Conservation (phyloP, 2,888 invertebrate genomes). For the Chorisops tibialis region DNA sequence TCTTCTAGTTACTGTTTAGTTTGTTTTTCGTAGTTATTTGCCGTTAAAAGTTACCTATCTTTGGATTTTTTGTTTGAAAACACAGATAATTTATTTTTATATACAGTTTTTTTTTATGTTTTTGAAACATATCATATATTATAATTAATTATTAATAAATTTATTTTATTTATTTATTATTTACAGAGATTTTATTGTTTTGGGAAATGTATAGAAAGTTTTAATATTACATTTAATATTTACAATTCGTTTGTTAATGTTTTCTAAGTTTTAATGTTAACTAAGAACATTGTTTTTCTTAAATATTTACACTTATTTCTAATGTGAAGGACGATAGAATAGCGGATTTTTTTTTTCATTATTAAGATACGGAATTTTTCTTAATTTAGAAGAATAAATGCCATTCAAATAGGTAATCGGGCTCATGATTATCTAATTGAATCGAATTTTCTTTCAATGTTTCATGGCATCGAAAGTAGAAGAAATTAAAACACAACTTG, state of each 20-base stretch:
- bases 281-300: constrained; percentile 21
- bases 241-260: constrained; percentile 3
- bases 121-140: too few species aligned
- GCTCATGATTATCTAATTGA: constrained; percentile 49
- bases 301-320: constrained; percentile 13
- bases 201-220: constrained; percentile 3
- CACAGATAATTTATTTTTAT: too few species aligned
- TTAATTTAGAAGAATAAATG: constrained; percentile 8
- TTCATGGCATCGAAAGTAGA: neutral
- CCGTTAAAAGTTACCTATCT: too few species aligned
- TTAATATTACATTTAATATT: constrained; percentile 1
- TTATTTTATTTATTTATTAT: neutral
- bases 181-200: neutral
- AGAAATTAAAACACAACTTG: too few species aligned
- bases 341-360: neutral
- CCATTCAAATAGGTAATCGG: constrained; percentile 47
- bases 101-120: too few species aligned
- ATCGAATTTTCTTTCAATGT: constrained; percentile 22
- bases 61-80: too few species aligned
- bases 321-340: neutral
- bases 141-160: neutral
- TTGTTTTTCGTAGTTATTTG: too few species aligned
- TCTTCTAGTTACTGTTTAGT: too few species aligned
- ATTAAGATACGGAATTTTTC: neutral
- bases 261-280: constrained; percentile 17